phyloP scores from a whole-genome alignment of 1,140 invertebrate species.

The Macrobrachium rosenbergii region DNA sequence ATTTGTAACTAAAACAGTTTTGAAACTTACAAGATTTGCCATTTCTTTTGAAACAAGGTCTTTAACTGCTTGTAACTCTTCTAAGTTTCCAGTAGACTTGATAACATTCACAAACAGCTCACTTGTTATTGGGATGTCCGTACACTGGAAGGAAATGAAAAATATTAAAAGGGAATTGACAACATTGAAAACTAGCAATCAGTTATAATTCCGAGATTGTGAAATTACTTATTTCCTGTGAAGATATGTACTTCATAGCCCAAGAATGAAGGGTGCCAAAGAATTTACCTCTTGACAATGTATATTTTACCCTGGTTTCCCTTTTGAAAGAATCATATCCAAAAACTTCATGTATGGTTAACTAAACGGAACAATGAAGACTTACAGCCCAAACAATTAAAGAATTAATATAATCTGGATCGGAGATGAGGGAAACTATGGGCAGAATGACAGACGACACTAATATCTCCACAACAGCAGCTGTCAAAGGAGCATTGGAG shows the following conservation, averaged over 20 bases:
- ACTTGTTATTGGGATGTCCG: constrained; percentile 81
- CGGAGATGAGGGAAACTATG: constrained; percentile 84
- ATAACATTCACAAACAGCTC: constrained; percentile 87
- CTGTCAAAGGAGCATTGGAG: constrained; percentile 83
- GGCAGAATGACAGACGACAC: constrained; percentile 85
- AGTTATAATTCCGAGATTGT: too few relatives aligned
- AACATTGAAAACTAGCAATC: neutral
- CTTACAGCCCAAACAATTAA: constrained; percentile 90
- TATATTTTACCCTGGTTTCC: too few relatives aligned
- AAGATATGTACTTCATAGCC: too few relatives aligned
- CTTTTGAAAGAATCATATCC: too few relatives aligned
- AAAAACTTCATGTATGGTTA: too few relatives aligned
- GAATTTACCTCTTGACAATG: too few relatives aligned
- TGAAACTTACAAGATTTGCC: constrained; percentile 76
- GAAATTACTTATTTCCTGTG: too few relatives aligned
- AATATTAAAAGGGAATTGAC: neutral
- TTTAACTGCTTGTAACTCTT: constrained; percentile 85
- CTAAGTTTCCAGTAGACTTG: constrained; percentile 81
- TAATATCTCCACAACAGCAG: constrained; percentile 85
- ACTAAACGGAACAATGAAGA: constrained; percentile 59
- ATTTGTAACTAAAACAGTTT: neutral
- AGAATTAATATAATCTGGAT: constrained; percentile 96
- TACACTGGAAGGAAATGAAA: constrained; percentile 77
- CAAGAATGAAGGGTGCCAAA: too few relatives aligned
- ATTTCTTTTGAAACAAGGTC: constrained; percentile 86